Evolutionary conservation across 2,888 invertebrate genomes (phyloP).

Genomic region (Matsumyia berberina): DNA sequence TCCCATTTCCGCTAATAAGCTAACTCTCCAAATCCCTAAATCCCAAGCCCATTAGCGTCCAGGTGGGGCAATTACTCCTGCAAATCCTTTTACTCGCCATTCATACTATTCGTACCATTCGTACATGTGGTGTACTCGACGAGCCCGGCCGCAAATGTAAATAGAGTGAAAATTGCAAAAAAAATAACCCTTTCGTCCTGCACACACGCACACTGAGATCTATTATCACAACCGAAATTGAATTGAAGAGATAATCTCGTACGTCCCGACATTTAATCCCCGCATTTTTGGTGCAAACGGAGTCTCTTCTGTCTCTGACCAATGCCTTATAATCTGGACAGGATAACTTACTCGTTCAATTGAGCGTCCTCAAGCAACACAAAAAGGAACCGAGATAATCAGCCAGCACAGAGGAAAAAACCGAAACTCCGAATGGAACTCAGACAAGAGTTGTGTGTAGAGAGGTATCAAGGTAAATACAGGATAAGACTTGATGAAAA

Average conservation of each 20-base stretch:
- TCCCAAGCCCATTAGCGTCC: constrained; percentile 70
- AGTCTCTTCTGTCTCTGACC: constrained; percentile 55
- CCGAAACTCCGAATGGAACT: constrained; percentile 8
- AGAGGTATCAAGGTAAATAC: constrained; percentile 69
- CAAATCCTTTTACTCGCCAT: constrained; percentile 68
- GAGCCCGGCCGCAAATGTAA: constrained; percentile 53
- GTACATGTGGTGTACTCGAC: constrained; percentile 12
- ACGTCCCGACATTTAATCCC: constrained; percentile 70
- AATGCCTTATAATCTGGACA: constrained; percentile 65
- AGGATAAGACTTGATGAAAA: constrained; percentile 75
- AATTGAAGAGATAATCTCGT: constrained; percentile 72
- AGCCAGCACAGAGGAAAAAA: constrained; percentile 23
- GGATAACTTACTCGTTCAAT: constrained; percentile 74
- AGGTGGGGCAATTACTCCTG: constrained; percentile 71
- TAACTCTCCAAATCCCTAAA: constrained; percentile 63
- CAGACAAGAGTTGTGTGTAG: constrained; percentile 8
- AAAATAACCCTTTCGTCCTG: constrained; percentile 59
- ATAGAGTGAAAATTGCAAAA: constrained; percentile 56
- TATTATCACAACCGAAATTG: constrained; percentile 73
- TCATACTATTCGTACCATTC: constrained; percentile 8
- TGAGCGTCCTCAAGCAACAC: constrained; percentile 72
- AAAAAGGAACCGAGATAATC: constrained; percentile 64
- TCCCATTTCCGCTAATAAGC: constrained; percentile 54
- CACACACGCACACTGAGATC: constrained; percentile 43
- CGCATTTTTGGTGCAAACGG: constrained; percentile 62